These are phyloP conservation scores for Chrysolina oricalcia DNA, from an alignment of 2,888 invertebrate genomes.

Conservation along the genomic window DNA sequence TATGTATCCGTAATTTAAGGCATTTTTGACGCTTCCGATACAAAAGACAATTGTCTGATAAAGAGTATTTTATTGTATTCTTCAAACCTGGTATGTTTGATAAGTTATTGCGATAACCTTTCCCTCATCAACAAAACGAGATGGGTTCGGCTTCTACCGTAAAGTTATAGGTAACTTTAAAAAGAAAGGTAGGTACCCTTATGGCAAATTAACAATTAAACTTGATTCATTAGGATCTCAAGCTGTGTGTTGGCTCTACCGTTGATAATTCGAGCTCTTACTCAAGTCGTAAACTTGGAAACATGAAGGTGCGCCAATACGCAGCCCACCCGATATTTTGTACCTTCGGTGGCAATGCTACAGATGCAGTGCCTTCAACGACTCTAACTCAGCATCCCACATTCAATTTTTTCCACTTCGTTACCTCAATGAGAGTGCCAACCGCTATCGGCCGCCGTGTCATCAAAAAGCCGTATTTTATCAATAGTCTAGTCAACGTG, in stretches of 20 bases:
- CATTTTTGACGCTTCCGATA: too few relatives aligned
- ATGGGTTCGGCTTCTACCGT: too few relatives aligned
- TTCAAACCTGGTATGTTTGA: too few relatives aligned
- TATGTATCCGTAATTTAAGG: too few relatives aligned
- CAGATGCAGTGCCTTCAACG: conserved; percentile 20
- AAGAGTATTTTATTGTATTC: too few relatives aligned
- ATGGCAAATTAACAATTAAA: background rate
- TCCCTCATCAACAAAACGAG: too few relatives aligned
- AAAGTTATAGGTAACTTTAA: too few relatives aligned
- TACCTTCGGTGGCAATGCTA: conserved; percentile 15
- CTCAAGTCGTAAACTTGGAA: conserved; percentile 1
- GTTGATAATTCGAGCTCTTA: background rate
- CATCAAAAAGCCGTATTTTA: conserved; percentile 19
- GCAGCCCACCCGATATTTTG: conserved; percentile 2
- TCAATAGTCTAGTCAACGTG: too few relatives aligned
- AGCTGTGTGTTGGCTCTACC: background rate
- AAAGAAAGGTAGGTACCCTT: too few relatives aligned
- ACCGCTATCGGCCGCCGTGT: conserved; percentile 1
- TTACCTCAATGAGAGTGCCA: conserved; percentile 14
- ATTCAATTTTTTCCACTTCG: conserved; percentile 18
- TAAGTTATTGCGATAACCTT: too few relatives aligned
- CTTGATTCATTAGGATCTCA: background rate
- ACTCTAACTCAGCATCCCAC: conserved; percentile 19
- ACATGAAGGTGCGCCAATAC: conserved; percentile 20
- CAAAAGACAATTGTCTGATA: too few relatives aligned